Evolutionary conservation across 2,888 invertebrate genomes (phyloP).

Genomic region (Panzeria rudis): DNA sequence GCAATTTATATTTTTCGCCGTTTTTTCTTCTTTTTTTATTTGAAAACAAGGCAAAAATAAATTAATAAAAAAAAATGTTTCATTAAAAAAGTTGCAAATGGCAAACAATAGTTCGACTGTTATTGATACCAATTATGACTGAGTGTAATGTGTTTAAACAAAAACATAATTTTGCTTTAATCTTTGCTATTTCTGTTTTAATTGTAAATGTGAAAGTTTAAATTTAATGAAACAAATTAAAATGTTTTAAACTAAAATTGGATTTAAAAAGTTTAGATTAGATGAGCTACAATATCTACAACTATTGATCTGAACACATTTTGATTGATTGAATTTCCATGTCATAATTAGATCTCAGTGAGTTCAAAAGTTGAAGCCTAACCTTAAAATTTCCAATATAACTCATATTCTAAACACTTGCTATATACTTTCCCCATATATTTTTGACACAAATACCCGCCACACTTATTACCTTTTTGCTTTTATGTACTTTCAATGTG

Average conservation of each 20-base stretch:
- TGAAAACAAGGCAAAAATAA: conserved; percentile 29
- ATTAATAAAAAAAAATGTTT: conserved; percentile 20
- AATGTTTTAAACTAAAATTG: not conserved
- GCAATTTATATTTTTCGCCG: conserved; percentile 63
- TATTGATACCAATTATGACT: conserved; percentile 66
- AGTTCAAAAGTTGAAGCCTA: not conserved
- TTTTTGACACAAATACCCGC: not conserved
- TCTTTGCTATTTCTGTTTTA: conserved; percentile 10
- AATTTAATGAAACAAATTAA: not conserved
- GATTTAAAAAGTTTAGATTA: not conserved
- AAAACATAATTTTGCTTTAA: not conserved
- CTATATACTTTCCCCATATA: not conserved
- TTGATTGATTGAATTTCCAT: too few relatives aligned
- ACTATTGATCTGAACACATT: too few relatives aligned
- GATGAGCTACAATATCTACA: not conserved
- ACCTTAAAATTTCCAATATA: not conserved
- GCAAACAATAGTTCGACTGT: conserved; percentile 48
- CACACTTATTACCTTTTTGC: not conserved
- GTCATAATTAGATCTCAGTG: too few relatives aligned
- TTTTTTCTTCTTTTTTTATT: conserved; percentile 30
- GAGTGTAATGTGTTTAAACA: conserved; percentile 25
- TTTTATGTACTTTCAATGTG: conserved; percentile 10
- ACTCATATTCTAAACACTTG: too few relatives aligned
- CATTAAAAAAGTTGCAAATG: conserved; percentile 19
- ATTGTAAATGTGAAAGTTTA: not conserved